phyloP scores from a whole-genome alignment of 2,113 vertebrate genomes.

The Eonycteris spelaea region DNA sequence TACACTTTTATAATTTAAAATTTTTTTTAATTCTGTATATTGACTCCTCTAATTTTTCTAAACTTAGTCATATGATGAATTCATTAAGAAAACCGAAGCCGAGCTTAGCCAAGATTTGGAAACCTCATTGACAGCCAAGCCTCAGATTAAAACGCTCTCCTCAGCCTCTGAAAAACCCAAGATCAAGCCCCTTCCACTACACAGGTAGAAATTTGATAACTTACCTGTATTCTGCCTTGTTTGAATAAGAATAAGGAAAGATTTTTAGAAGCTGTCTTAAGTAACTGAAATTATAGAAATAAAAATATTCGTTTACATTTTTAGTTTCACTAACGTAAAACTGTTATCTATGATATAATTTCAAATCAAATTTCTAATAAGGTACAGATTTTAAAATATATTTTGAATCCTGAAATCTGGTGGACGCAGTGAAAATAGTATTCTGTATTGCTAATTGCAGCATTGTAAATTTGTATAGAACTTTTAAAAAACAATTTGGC shows the following conservation, averaged over 20 bases:
- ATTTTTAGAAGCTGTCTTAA: conserved; percentile 27
- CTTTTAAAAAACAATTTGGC: conserved; percentile 20
- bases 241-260: conserved; percentile 19
- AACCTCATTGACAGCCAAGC: conserved; percentile 82
- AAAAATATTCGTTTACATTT: neutral
- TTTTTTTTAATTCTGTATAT: conserved; percentile 7
- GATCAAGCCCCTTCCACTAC: conserved; percentile 83
- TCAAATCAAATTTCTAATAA: conserved; percentile 13
- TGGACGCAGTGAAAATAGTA: neutral
- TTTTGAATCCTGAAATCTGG: conserved; percentile 1
- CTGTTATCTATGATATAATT: neutral
- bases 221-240: conserved; percentile 5
- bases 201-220: conserved; percentile 82
- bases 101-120: conserved; percentile 90
- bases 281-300: conserved; percentile 28
- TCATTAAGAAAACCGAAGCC: conserved; percentile 96
- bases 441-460: neutral
- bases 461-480: neutral
- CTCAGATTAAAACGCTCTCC: conserved; percentile 86
- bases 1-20: conserved; percentile 30
- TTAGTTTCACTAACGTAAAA: neutral
- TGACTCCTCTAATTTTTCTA: conserved; percentile 58
- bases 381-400: neutral
- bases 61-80: conserved; percentile 92
- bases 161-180: conserved; percentile 85